Base-by-base conservation (phyloP, 2,888 invertebrate species). In the Catocala fraxini region DNA sequence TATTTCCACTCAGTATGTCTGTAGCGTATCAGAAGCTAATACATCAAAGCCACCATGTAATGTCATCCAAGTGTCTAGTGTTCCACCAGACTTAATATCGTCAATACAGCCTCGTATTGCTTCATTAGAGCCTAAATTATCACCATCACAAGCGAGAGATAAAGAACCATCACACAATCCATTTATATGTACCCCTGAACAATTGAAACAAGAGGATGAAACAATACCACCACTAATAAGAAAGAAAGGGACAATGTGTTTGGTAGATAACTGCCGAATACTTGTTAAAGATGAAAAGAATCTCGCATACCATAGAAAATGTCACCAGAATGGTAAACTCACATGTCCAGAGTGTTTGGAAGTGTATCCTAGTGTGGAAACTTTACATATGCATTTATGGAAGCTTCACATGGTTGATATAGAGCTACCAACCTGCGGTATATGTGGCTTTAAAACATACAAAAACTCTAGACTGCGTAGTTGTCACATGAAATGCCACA, bases 311-410 rank as follows among this genome's bases (percentile, higher is more conserved):
- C 97, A 97, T 81, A 89, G 95, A 45, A 94, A 94, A 76, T 97
- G 96, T 77, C 97, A 97, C 78, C 85, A 89, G 59, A 90, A 90
- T 75, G 86, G 87, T 6, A 88, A 89, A 59, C 70, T 92, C 0
- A 90, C 91, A 35, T 98, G 98, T 87, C 95, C 95, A 0, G 96
- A 97, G 82, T 98, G 98, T 85, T 89, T 93, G 0, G 91, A 91
- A 63, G 80, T 87, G 11, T 95, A 94, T 78, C 75, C 85, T 0
- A 94, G 95, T 7, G 97, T 97, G 95, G 96, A 96, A 73, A 93
- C 95, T 0, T 83, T 97, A n/a, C 96, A 97, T 65, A 95, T 96
- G 4, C 98, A 98, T 83, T 90, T 98, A 51, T 98, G 98, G 98
- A 95, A 96, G 54, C 81, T 90, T 0, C 98, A 98, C 84, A 93